A percentile compares a stretch with the other conserved stretches of the same genome.
These are phyloP conservation scores for Clarias magur DNA, from an alignment of 2,113 vertebrate species.

Conservation along the genomic window DNA sequence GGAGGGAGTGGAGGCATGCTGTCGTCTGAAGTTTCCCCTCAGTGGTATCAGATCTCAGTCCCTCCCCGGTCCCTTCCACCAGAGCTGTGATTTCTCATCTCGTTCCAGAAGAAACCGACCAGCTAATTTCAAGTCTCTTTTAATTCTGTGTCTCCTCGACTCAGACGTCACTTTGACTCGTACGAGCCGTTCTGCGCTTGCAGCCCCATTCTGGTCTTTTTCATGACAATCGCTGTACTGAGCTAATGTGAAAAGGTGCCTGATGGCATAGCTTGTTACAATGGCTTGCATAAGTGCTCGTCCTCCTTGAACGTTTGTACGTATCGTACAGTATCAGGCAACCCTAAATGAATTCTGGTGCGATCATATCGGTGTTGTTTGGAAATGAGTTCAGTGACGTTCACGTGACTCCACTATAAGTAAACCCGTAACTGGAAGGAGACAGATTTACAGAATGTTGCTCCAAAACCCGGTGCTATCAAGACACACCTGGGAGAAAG, in stretches of 20 bases:
- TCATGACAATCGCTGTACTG: neutral
- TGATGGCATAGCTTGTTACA: neutral
- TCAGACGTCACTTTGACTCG: neutral
- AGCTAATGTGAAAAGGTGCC: neutral
- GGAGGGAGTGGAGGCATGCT: constrained; percentile 6
- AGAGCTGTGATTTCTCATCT: constrained; percentile 62
- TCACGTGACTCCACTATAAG: neutral
- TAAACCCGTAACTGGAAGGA: neutral
- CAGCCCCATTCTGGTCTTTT: neutral
- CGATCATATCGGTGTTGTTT: neutral
- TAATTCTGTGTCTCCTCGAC: neutral
- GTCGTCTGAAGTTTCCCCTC: constrained; percentile 57
- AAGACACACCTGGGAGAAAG: neutral
- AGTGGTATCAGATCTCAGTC: constrained; percentile 71
- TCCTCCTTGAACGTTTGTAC: neutral
- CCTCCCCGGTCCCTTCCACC: constrained; percentile 64
- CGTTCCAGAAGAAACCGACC: constrained; percentile 28
- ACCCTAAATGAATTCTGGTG: neutral
- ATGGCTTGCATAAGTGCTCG: neutral
- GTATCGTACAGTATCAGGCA: neutral
- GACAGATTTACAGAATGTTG: neutral
- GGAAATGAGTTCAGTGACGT: neutral
- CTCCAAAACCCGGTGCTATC: neutral
- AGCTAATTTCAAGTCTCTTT: neutral
- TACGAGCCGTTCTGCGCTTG: neutral